These are phyloP conservation scores for Lochmaea crataegi DNA, from an alignment of 2,888 invertebrate genomes.

Conservation along the genomic window DNA sequence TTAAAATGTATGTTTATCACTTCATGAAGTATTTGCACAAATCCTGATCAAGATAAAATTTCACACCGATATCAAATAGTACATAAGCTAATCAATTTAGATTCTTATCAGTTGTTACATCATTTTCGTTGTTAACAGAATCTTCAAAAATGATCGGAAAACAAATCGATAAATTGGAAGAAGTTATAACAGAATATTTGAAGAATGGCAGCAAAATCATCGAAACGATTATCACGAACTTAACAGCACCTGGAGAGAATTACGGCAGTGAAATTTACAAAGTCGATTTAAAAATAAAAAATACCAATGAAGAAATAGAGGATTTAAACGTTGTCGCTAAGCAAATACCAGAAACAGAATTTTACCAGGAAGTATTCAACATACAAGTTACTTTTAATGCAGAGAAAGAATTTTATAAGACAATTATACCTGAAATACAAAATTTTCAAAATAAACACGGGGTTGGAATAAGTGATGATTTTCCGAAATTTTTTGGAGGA, in stretches of 20 bases:
- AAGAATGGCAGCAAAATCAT: conserved; percentile 23
- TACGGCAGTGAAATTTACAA: conserved; percentile 69
- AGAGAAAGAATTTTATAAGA: conserved; percentile 67
- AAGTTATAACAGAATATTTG: conserved; percentile 16
- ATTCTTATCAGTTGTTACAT: neutral
- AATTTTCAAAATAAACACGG: conserved; percentile 65
- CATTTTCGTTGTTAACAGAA: neutral
- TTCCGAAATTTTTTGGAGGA: conserved; percentile 53
- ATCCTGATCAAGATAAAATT: too few relatives aligned
- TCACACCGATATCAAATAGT: too few relatives aligned
- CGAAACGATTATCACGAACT: conserved; percentile 52
- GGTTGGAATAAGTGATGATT: conserved; percentile 61
- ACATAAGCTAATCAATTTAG: too few relatives aligned
- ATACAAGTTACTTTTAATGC: conserved; percentile 66
- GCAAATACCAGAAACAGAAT: conserved; percentile 68
- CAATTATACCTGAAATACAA: conserved; percentile 64
- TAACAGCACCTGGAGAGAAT: conserved; percentile 69
- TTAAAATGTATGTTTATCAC: too few relatives aligned
- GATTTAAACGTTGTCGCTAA: conserved; percentile 68
- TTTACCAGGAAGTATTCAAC: conserved; percentile 66
- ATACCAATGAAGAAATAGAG: conserved; percentile 12
- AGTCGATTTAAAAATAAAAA: conserved; percentile 44
- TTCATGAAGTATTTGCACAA: too few relatives aligned
- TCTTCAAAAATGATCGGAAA: neutral
- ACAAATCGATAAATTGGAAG: too few relatives aligned